Conservation (phyloP, 2,797 vertebrate genomes). For the Poecilia velifera region DNA sequence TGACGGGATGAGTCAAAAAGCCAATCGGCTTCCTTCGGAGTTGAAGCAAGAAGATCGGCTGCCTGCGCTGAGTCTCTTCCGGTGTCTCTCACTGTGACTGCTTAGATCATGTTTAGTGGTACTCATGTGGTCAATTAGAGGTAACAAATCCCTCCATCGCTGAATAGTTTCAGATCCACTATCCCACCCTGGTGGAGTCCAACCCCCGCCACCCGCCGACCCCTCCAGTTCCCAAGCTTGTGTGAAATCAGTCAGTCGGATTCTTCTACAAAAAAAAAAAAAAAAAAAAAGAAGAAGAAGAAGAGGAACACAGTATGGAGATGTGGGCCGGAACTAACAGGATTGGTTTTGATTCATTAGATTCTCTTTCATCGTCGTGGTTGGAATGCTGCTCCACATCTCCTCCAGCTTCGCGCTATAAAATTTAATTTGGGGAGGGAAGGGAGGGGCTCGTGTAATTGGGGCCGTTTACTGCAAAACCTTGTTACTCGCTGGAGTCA, state of each 20-base stretch:
- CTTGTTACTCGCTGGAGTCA: slow-evolving; percentile 63
- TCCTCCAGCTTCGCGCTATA: slow-evolving; percentile 81
- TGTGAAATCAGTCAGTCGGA: slow-evolving; percentile 75
- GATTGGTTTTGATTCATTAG: slow-evolving; percentile 93
- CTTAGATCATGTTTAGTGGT: slow-evolving; percentile 59
- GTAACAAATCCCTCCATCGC: slow-evolving; percentile 62
- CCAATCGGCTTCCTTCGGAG: not conserved
- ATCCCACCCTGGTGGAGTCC: slow-evolving; percentile 44
- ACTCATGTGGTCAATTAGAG: slow-evolving; percentile 70
- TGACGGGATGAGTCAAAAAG: not conserved
- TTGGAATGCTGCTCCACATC: slow-evolving; percentile 89
- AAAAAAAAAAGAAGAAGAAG: not conserved
- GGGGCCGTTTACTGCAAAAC: slow-evolving; percentile 61
- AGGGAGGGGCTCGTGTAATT: slow-evolving; percentile 64
- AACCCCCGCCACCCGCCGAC: not conserved
- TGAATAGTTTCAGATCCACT: slow-evolving; percentile 49
- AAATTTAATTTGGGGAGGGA: slow-evolving; percentile 63
- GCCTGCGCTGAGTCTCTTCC: not conserved
- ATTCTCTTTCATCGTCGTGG: slow-evolving; percentile 87
- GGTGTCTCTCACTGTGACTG: slow-evolving; percentile 25
- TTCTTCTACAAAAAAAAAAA: slow-evolving; percentile 57
- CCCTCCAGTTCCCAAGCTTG: slow-evolving; percentile 66
- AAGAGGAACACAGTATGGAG: slow-evolving; percentile 75
- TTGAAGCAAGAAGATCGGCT: not conserved
- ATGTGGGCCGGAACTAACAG: slow-evolving; percentile 90